A percentile compares a stretch with the other conserved stretches of the same genome.
Evolutionary conservation across 2,888 invertebrate genomes (phyloP).

Genomic region (Automeris io): DNA sequence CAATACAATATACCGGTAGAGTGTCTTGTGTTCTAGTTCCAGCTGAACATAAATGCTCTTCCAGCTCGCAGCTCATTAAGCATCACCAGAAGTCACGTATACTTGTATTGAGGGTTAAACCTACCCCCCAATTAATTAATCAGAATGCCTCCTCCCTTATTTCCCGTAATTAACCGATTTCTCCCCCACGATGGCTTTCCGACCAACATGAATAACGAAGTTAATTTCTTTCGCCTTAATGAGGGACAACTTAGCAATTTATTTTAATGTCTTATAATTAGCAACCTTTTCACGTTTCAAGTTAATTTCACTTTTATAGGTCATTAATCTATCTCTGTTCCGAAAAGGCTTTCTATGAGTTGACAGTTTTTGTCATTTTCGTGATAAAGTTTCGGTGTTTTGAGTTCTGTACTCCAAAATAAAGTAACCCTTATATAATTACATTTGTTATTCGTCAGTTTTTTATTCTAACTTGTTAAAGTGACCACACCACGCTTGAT

Average conservation of each 20-base stretch:
- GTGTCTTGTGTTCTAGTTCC: no score
- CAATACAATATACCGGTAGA: no score
- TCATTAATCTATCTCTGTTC: conserved; percentile 4
- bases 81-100: no score
- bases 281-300: conserved; percentile 12
- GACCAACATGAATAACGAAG: conserved; percentile 10
- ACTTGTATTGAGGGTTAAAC: no score
- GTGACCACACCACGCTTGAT: no score
- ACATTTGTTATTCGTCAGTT: no score
- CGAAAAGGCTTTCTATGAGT: neutral
- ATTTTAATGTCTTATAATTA: conserved; percentile 19
- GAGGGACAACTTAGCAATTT: conserved; percentile 17
- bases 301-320: conserved; percentile 10
- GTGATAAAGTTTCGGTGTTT: neutral
- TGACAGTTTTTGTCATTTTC: neutral
- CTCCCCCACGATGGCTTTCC: conserved; percentile 5
- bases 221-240: conserved; percentile 10
- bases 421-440: no score
- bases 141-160: neutral
- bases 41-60: no score
- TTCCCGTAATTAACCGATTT: conserved; percentile 7
- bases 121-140: neutral
- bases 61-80: no score
- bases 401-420: no score
- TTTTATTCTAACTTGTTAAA: no score